Percentiles rank a stretch among this genome's conserved stretches.
These are phyloP conservation scores for Drosophila dives DNA, from an alignment of 2,888 invertebrate genomes.

Conservation along the genomic window DNA sequence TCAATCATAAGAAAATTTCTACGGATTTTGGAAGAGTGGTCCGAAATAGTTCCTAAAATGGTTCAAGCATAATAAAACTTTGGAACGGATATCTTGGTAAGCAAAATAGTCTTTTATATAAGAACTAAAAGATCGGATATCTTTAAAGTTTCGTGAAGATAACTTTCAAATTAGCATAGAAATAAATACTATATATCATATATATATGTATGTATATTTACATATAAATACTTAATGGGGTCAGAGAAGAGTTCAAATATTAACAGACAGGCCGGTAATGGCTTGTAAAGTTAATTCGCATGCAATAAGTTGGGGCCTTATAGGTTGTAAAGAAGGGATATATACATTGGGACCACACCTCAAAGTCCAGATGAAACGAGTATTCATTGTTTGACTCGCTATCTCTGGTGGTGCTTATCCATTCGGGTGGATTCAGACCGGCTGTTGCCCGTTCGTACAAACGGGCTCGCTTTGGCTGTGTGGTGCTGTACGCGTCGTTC, in stretches of 20 bases:
- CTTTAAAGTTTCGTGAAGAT: neutral
- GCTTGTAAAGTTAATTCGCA: neutral
- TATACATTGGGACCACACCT: conserved; percentile 46
- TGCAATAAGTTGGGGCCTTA: neutral
- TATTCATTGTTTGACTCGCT: conserved; percentile 14
- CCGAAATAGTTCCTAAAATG: neutral
- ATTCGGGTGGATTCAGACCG: conserved; percentile 60
- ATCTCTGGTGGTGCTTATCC: conserved; percentile 52
- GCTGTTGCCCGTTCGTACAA: conserved; percentile 63
- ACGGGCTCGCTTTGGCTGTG: conserved; percentile 66
- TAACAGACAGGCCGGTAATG: neutral
- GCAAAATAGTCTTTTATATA: too few relatives aligned
- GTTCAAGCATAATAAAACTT: neutral
- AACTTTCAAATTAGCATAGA: neutral
- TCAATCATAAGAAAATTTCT: neutral
- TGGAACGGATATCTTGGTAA: too few relatives aligned
- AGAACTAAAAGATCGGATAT: too few relatives aligned
- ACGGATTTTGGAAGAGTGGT: neutral
- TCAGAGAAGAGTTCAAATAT: neutral
- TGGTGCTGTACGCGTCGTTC: conserved; percentile 67
- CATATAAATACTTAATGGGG: neutral
- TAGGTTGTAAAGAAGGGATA: neutral
- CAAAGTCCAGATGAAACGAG: conserved; percentile 63
- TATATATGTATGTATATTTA: too few relatives aligned
- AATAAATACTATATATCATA: too few relatives aligned